Base-by-base conservation (phyloP, 2,113 vertebrate species). In the Coreoperca whiteheadi region DNA sequence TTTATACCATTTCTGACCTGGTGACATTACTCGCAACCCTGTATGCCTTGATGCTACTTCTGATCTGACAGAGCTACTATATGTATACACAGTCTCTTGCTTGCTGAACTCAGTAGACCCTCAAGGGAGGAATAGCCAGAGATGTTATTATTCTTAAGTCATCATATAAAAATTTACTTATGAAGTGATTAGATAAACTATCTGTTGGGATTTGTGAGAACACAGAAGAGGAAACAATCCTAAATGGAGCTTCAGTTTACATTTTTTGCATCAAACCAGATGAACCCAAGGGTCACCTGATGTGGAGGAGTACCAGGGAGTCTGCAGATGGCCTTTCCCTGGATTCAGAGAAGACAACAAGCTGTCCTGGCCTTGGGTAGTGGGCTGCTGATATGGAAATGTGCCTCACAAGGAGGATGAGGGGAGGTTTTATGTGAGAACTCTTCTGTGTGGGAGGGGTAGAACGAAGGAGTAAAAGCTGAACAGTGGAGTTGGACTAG, bases 171-270 rank as follows among this genome's bases (percentile, higher is more conserved):
- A 87, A 87, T 75, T 43, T 67, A 14, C 68, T 75, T 64, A 39
- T 77, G 63, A 84, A 77, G 79, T 75, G 74, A 89, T 92, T 85
- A 81, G 79, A 84, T 89, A 87, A 89, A 88, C 46, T 60, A 43
- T 82, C 82, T n/a, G 15, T 60, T 43, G 79, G 81, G 80, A 76
- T 72, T 79, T 78, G 67, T 21, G 50, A 77, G 46, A 75, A 84
- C 60, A 85, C 53, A 34, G 66, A 60, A 74, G 74, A 74, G 66
- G 34, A 68, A 74, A 71, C 43, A 43, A 74, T 56, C 66, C 43
- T 53, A 64, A 84, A 65, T 37, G 46, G 43, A 37, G 64, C 41
- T 72, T 66, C 21, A 25, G 79, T 91, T 91, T 87, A 81, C 39
- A 79, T 90, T 80, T 60, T 71, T 59, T 46, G 60, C 57, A 65